Percentiles rank a stretch among this genome's conserved stretches.
These are phyloP conservation scores for Acleris sparsana DNA, from an alignment of 2,888 invertebrate genomes.

Conservation along the genomic window DNA sequence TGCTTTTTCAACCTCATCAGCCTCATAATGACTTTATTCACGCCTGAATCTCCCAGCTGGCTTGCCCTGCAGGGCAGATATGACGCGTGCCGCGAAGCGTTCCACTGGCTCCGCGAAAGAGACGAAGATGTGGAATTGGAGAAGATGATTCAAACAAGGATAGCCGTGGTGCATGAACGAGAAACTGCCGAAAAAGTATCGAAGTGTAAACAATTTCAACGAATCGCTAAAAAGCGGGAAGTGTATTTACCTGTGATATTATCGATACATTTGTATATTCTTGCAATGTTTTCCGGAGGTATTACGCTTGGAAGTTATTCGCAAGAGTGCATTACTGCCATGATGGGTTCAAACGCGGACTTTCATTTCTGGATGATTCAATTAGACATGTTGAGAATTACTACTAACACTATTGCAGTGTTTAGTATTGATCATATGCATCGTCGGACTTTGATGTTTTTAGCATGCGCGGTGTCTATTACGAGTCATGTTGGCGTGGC, in stretches of 20 bases:
- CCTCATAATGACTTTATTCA: slow-evolving; percentile 45
- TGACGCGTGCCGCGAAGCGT: slow-evolving; percentile 78
- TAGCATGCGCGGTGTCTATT: slow-evolving; percentile 76
- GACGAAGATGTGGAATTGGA: slow-evolving; percentile 68
- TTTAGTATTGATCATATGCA: slow-evolving; percentile 73
- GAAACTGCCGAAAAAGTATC: slow-evolving; percentile 46
- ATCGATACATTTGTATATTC: slow-evolving; percentile 77
- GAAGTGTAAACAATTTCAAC: slow-evolving; percentile 47
- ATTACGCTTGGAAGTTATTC: slow-evolving; percentile 84
- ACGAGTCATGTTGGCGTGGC: slow-evolving; percentile 69
- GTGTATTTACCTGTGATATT: slow-evolving; percentile 73
- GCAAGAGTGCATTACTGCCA: slow-evolving; percentile 70
- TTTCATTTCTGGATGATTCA: slow-evolving; percentile 81
- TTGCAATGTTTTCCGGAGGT: slow-evolving; percentile 82
- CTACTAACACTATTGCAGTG: slow-evolving; percentile 77
- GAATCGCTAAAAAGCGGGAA: slow-evolving; percentile 43
- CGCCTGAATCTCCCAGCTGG: slow-evolving; percentile 85
- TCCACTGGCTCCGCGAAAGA: slow-evolving; percentile 82
- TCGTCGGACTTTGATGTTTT: slow-evolving; percentile 75
- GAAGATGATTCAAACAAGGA: slow-evolving; percentile 59
- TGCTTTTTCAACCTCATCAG: slow-evolving; percentile 60
- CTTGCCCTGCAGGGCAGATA: slow-evolving; percentile 76
- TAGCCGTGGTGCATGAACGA: slow-evolving; percentile 36
- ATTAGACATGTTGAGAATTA: slow-evolving; percentile 77
- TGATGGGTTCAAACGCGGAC: slow-evolving; percentile 72